Evolutionary conservation across 2,888 invertebrate species (phyloP).

Genomic region (Phytoseiulus persimilis): DNA sequence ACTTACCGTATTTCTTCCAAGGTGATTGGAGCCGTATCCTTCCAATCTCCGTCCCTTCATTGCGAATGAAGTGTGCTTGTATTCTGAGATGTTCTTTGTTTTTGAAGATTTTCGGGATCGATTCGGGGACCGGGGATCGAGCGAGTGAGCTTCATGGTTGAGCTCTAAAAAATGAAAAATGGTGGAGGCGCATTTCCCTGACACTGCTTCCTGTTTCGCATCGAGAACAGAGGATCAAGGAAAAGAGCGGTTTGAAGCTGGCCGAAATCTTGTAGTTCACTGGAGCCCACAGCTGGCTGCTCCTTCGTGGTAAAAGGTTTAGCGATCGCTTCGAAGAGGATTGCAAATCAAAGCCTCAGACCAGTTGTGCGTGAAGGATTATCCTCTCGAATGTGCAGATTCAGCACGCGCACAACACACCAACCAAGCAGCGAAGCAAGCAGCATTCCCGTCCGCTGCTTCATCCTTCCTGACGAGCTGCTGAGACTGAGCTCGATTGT

Average conservation of each 20-base stretch:
- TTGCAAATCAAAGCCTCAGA: not conserved
- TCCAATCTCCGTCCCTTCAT: too few relatives aligned
- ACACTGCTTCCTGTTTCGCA: not conserved
- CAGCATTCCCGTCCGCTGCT: too few relatives aligned
- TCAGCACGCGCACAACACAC: not conserved
- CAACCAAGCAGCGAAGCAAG: too few relatives aligned
- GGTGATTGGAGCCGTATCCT: too few relatives aligned
- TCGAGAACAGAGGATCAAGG: not conserved
- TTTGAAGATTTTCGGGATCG: too few relatives aligned
- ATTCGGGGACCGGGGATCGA: too few relatives aligned
- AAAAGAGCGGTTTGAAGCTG: not conserved
- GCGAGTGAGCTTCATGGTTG: too few relatives aligned
- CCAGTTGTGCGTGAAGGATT: not conserved
- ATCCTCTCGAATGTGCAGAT: not conserved
- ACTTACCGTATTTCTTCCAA: too few relatives aligned
- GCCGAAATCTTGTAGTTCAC: not conserved
- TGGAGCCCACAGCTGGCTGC: not conserved
- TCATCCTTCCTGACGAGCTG: not conserved
- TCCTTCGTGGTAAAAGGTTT: not conserved
- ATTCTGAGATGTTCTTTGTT: too few relatives aligned
- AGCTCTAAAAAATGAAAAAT: too few relatives aligned
- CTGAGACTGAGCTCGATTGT: not conserved
- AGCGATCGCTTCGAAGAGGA: not conserved
- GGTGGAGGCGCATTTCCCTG: not conserved
- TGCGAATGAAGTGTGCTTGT: too few relatives aligned